Base-by-base conservation (phyloP, 2,888 invertebrate genomes). In the Agonum fuliginosum region DNA sequence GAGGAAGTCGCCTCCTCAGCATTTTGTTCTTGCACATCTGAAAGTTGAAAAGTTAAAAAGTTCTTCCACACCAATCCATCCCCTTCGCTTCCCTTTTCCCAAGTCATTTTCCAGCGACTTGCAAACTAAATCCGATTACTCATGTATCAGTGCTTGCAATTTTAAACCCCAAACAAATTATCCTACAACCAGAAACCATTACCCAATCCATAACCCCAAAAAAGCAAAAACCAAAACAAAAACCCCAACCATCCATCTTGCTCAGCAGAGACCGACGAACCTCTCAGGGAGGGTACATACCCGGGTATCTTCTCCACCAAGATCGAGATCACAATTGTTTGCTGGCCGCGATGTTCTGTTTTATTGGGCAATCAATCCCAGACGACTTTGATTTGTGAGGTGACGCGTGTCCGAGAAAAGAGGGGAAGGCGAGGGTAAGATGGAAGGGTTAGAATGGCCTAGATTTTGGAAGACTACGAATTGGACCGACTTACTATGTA, bases 341-440 rank as follows among this genome's bases (percentile, higher is more conserved):
- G 74, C 27, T 62, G 27, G 14, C 30, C 19, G 65, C 46, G 41
- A 46, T 74, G 74, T 65, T 65, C 62, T 74, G 14, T 62, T 65
- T 74, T 74, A 74, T 74, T 74, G 74, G 74, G 62, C 46, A 62
- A 74, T 74, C 74, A 74, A 74, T 74, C 74, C 24, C 19, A 6
- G 43, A 12, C 20, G 74, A 74, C 74, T 58, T 54, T 73, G 62
- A 73, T 74, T 74, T 65, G 74, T 65, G 65, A 74, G 62, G 17
- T 41, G 54, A 24, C 58, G 20, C 22, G 54, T 20, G 73, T 41
- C 58, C 58, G 10, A 3, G 70, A 46, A 19, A 20, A n/a, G n/a
- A 17, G 17, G 19, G 46, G 46, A 46, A 12, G 46, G n/a, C n/a
- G n/a, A n/a, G n/a, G n/a, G n/a, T n/a, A n/a, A n/a, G n/a, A n/a